A percentile compares a stretch with the other conserved stretches of the same genome.
These are phyloP conservation scores for Andricus curvator DNA, from an alignment of 2,888 invertebrate genomes.

Conservation along the genomic window DNA sequence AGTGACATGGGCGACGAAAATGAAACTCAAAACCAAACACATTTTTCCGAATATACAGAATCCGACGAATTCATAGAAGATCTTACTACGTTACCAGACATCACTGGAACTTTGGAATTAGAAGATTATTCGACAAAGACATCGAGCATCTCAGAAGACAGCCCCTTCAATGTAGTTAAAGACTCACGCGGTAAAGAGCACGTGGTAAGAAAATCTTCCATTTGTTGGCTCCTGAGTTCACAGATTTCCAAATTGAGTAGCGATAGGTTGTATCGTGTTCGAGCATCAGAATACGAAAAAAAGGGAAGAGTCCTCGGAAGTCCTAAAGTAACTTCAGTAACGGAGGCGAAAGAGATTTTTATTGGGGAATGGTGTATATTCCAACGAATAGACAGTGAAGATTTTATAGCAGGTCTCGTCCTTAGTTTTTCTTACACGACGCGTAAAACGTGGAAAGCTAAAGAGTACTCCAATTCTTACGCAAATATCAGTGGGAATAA, in stretches of 20 bases:
- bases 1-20: too few relatives aligned
- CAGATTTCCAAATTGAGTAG: conserved; percentile 18
- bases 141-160: background rate
- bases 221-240: conserved; percentile 41
- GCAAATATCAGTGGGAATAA: conserved; percentile 41
- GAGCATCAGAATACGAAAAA: conserved; percentile 29
- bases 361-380: conserved; percentile 49
- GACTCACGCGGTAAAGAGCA: conserved; percentile 13
- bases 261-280: conserved; percentile 25
- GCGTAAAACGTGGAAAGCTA: conserved; percentile 43
- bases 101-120: conserved; percentile 32
- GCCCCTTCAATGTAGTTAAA: background rate
- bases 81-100: conserved; percentile 30
- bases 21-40: too few relatives aligned
- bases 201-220: conserved; percentile 40
- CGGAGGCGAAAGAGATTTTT: conserved; percentile 30
- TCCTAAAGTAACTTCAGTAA: background rate
- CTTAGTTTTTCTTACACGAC: conserved; percentile 39
- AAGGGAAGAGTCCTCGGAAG: background rate
- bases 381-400: background rate
- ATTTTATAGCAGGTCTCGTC: conserved; percentile 45
- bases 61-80: conserved; percentile 12
- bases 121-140: background rate
- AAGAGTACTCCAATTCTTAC: conserved; percentile 35
- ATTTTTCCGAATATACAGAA: too few relatives aligned